Base-by-base conservation (phyloP, 2,113 vertebrate species). In the Cinclus cinclus region DNA sequence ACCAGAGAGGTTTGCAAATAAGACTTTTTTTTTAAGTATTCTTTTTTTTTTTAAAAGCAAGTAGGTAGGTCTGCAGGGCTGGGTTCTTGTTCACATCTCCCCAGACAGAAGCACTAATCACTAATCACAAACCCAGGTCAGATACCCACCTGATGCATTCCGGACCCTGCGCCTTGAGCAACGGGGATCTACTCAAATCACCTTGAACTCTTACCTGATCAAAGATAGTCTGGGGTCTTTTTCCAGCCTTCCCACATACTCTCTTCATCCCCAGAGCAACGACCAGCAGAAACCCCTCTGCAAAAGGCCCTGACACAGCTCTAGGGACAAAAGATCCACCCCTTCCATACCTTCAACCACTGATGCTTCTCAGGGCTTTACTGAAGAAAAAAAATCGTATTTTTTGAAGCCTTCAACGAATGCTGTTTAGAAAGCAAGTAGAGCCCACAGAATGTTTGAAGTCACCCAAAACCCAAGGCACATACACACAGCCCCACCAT, bases 361-460 rank as follows among this genome's bases (percentile, higher is more conserved):
- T 55, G 52, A 12, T 62, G 41, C 11, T 87, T 20, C 28, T 77
- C 69, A 24, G 37, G 47, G 33, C 10, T 78, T 58, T 50, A 46
- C 33, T 46, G 60, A 30, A 73, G 35, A 50, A 42, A 31, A 77
- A 35, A 33, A 21, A 10, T 2, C 0, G 0, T 21, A 12, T 28
- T 35, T 76, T 86, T 73, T 50, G 11, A 30, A 64, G 6, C 33
- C 22, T 89, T 27, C 23, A 35, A 13, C 13, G 30, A 76, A 18
- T 56, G 33, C 13, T 1, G 0, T 62, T 56, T 0, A 0, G 46
- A 70, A 59, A 81, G 15, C 33, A 64, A 62, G n/a, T 37, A 25
- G 30, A 80, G 12, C 33, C 67, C 55, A 52, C 10, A 46, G 81
- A 65, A 89, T 74, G 60, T 64, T 30, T 65, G 55, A 68, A 89